Evolutionary conservation across 1,140 invertebrate species (phyloP).

Genomic region (Augochlora pura): DNA sequence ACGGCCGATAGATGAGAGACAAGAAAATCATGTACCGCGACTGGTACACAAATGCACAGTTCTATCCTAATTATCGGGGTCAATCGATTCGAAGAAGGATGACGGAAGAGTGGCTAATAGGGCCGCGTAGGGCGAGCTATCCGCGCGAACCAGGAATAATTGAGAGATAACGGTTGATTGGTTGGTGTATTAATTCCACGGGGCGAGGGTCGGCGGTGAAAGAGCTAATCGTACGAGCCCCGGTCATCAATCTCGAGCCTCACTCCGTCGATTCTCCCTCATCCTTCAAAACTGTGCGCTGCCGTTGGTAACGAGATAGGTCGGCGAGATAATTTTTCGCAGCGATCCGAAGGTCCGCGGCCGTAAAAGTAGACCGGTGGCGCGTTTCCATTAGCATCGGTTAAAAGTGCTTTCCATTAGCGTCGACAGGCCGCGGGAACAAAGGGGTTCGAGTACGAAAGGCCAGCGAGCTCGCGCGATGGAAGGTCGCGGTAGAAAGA

Average conservation of each 20-base stretch:
- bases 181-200: constrained; percentile 3
- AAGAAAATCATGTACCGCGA: too few relatives aligned
- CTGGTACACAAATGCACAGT: too few relatives aligned
- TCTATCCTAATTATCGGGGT: too few relatives aligned
- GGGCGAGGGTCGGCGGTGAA: not conserved
- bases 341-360: constrained; percentile 24
- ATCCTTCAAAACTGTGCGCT: constrained; percentile 21
- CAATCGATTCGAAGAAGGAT: not conserved
- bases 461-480: constrained; percentile 33
- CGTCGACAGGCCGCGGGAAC: constrained; percentile 67
- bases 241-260: constrained; percentile 32
- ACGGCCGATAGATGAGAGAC: too few relatives aligned
- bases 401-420: constrained; percentile 77
- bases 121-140: not conserved
- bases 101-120: not conserved
- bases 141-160: constrained; percentile 11
- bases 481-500: constrained; percentile 18
- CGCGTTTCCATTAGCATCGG: constrained; percentile 75
- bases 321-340: constrained; percentile 53
- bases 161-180: constrained; percentile 1
- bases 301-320: constrained; percentile 34
- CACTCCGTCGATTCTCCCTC: not conserved
- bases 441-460: constrained; percentile 69
- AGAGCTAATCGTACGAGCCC: constrained; percentile 2
- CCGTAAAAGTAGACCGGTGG: constrained; percentile 49